Percentiles rank a stretch among this genome's conserved stretches.
Conservation (phyloP, 2,113 vertebrate genomes). For the Salvelinus alpinus region DNA sequence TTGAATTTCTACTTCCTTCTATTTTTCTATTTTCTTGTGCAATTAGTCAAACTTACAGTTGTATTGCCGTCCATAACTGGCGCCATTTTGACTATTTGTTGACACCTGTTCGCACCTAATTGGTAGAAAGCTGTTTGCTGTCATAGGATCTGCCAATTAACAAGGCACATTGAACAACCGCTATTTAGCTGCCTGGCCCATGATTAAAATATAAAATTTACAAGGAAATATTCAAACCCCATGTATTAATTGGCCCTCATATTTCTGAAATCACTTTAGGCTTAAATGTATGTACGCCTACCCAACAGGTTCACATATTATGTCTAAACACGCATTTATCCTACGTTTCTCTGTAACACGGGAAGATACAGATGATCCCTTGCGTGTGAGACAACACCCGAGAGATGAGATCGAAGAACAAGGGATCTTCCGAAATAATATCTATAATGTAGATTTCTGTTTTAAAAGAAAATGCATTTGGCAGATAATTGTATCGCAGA, state of each 20-base stretch:
- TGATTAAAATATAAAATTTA: too few species aligned
- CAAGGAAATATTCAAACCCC: too few species aligned
- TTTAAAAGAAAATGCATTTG: too few species aligned
- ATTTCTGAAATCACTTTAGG: neutral
- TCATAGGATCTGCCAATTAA: neutral
- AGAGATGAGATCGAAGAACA: neutral
- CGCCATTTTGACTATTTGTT: neutral
- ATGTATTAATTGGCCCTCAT: too few species aligned
- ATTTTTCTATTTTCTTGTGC: neutral
- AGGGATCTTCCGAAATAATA: too few species aligned
- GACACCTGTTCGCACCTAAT: neutral
- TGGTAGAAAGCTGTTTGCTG: neutral
- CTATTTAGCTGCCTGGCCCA: neutral
- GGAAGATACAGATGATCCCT: constrained; percentile 30
- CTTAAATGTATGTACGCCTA: neutral
- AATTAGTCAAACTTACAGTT: neutral
- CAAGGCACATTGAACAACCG: neutral
- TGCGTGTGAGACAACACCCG: neutral
- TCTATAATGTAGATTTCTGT: too few species aligned
- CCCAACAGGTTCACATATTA: neutral
- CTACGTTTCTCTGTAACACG: constrained; percentile 15
- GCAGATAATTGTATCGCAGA: neutral
- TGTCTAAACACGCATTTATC: too few species aligned
- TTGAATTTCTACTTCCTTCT: neutral
- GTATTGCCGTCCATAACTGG: neutral